Base-by-base conservation (phyloP, 2,888 invertebrate species). In the Sinelater perroti region DNA sequence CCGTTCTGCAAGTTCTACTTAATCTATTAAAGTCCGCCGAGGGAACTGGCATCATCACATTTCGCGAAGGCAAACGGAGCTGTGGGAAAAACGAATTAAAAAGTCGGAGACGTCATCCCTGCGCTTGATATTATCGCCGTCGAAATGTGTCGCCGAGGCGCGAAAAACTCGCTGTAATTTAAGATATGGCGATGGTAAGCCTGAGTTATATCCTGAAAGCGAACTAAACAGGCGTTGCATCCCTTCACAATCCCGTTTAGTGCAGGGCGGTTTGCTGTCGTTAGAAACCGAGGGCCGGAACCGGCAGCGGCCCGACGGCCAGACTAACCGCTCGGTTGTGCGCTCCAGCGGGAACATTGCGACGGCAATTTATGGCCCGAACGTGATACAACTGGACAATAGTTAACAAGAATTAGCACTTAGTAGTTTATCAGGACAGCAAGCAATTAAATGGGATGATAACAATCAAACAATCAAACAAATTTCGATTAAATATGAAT, bases 211-310 rank as follows among this genome's bases (percentile, higher is more conserved):
- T 24, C 40, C 40, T 24, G 13, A 16, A 24, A 26, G 40, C 14
- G 24, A 40, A 13, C 21, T 40, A 40, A 28, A 40, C 46, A 30
- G 31, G 38, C 26, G 36, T 49, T 38, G 18, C 35, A 38, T 11
- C 38, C 36, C 18, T 49, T 49, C 53, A 53, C 45, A 53, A 53
- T 44, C 44, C 35, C n/a, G 40, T 40, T 40, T 24, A 14, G 20
- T 40, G 40, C 20, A 20, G 38, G 36, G 30, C 21, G 31, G 36
- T 20, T 21, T 40, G 13, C 13, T 38, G 21, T 36, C 38, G 40
- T 50, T 50, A 49, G 38, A 20, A 28, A 30, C 28, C 50, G 40
- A 11, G 38, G 40, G 40, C 50, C 50, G 50, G 38, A 50, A 50
- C 38, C 38, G 50, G 38, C 28, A 38, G 50, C 13, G 33, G 33